Percentiles rank a stretch among this genome's conserved stretches.
Conservation (phyloP, 2,888 invertebrate genomes). For the Eilema depressum region DNA sequence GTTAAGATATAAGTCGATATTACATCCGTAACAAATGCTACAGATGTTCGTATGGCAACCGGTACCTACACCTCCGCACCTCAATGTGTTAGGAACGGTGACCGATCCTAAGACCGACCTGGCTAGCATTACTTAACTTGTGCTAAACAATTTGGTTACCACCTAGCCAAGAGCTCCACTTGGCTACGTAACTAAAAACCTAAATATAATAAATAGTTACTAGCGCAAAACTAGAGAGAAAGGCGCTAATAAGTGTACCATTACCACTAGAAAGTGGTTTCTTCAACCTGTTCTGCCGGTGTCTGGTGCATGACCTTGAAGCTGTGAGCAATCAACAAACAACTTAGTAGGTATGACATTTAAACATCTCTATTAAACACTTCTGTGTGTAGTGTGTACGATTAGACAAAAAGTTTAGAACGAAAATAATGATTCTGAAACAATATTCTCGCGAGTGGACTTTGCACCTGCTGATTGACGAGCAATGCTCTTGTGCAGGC, state of each 20-base stretch:
- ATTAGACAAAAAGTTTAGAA: not conserved
- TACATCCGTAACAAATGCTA: too few species aligned
- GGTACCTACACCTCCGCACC: too few species aligned
- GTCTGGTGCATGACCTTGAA: slow-evolving; percentile 32
- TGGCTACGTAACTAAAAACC: slow-evolving; percentile 3
- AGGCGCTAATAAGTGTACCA: slow-evolving; percentile 47
- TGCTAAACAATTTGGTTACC: too few species aligned
- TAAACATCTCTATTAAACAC: not conserved
- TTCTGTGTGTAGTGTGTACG: not conserved
- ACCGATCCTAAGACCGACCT: too few species aligned
- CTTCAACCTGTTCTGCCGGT: slow-evolving; percentile 27
- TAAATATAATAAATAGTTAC: slow-evolving; percentile 24
- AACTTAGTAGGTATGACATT: not conserved
- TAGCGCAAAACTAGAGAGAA: slow-evolving; percentile 41
- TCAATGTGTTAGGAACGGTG: too few species aligned
- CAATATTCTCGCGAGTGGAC: too few species aligned
- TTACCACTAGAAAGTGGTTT: slow-evolving; percentile 52
- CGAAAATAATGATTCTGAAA: not conserved
- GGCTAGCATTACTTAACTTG: too few species aligned
- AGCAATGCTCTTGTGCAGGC: too few species aligned
- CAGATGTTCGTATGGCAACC: too few species aligned
- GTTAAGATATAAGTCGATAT: too few species aligned
- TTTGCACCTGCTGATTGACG: too few species aligned
- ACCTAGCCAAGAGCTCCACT: too few species aligned
- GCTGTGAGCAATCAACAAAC: slow-evolving; percentile 5